Evolutionary conservation across 2,888 invertebrate species (phyloP), one percentile per base, ranked within the genome.

Genomic region (Laspeyria flexula): DNA sequence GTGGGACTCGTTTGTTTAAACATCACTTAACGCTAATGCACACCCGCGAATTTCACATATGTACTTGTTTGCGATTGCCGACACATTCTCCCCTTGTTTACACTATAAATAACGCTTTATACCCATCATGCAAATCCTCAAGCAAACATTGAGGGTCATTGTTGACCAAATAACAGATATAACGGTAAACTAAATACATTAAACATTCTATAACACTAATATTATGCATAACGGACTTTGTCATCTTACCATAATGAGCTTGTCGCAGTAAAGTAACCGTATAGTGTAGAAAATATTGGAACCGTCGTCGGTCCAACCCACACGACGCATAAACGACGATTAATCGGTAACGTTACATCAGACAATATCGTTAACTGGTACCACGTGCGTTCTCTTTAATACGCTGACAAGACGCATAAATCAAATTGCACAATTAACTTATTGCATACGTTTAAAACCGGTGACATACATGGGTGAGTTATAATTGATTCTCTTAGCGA

Each of bases 171-270:
- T 57, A 59, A 57, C 63, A 38, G 18, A 57, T 61, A 43, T 79
- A 82, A 80, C 83, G 73, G 83, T 77, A 73, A 65, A 60, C 65
- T 60, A 65, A 75, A 77, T 60, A 63, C 63, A 65, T 68, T 64
- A 59, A 65, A 73, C 65, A 69, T 75, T 75, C 64, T 73, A 69
- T 73, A 75, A 76, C 65, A 75, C 62, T 71, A 72, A 73, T 75
- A 71, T 77, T 83, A 81, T 80, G 79, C 78, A 70, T 81, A 82
- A 82, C 82, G 78, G 81, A 81, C 73, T 77, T 73, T 75, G 77
- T 77, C 77, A 59, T 71, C 71, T 73, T 68, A 72, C 70, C 65
- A 75, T 77, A 76, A 77, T 71, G 67, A 73, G 69, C 62, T 52
- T 39, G 63, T 42, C 42, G 61, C 51, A 65, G 65, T 56, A 55